These are phyloP conservation scores for Arrhopalites spinosus DNA, from an alignment of 2,888 invertebrate species.

Conservation along the genomic window DNA sequence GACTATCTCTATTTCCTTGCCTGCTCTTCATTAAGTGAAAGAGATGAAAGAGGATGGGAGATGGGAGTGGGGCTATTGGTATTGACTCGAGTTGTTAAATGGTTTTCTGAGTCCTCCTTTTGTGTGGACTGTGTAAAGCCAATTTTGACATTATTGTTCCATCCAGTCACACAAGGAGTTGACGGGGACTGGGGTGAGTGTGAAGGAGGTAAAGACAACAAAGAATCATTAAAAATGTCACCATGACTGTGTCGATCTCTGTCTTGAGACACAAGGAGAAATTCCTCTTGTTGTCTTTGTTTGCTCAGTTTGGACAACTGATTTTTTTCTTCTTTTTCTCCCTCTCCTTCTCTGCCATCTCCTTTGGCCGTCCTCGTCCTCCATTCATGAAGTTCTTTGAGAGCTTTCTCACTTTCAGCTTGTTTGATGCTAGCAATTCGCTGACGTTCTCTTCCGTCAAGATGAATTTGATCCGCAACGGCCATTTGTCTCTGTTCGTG, in stretches of 20 bases:
- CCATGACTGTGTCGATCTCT: conserved; percentile 1
- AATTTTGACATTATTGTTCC: background rate
- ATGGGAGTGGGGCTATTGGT: background rate
- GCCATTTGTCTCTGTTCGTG: conserved; percentile 66
- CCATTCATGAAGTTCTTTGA: conserved; percentile 71
- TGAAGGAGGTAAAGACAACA: conserved; percentile 1
- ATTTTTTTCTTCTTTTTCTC: conserved; percentile 10
- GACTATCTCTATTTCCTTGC: too few species aligned
- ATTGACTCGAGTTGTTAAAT: background rate
- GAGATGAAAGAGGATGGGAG: background rate
- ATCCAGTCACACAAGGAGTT: too few species aligned
- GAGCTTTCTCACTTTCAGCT: conserved; percentile 66
- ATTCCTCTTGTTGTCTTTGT: background rate
- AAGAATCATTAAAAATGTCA: background rate
- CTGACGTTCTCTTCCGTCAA: conserved; percentile 66
- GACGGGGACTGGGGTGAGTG: background rate
- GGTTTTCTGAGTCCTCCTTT: background rate
- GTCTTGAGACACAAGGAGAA: background rate
- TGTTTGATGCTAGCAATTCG: conserved; percentile 70
- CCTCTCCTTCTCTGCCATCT: background rate
- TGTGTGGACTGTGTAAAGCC: background rate
- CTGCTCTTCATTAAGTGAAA: background rate
- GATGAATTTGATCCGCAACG: conserved; percentile 66
- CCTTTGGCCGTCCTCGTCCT: conserved; percentile 61
- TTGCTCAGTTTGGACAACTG: background rate